Evolutionary conservation across 2,113 vertebrate genomes (phyloP).

Genomic region (Mystacornis crossleyi): DNA sequence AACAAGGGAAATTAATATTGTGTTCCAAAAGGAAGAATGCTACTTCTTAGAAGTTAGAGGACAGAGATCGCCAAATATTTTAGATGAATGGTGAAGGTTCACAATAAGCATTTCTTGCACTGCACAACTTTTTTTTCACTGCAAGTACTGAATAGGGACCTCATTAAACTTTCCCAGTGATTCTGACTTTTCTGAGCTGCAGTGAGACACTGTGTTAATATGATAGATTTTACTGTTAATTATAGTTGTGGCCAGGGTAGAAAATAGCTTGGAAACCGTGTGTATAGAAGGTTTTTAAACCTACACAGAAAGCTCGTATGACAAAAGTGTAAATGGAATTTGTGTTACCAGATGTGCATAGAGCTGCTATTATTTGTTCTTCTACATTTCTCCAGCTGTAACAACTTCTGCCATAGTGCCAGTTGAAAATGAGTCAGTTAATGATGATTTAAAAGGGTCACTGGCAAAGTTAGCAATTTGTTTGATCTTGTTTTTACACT

Average conservation of each 20-base stretch:
- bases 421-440: neutral
- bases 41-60: neutral
- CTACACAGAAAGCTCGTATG: neutral
- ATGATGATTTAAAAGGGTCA: neutral
- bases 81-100: neutral
- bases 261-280: neutral
- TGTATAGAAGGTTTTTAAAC: neutral
- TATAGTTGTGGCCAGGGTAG: neutral
- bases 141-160: neutral
- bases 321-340: neutral
- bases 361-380: neutral
- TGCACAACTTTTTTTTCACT: neutral
- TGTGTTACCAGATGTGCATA: neutral
- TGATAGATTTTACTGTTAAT: neutral
- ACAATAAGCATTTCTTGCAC: neutral
- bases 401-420: neutral
- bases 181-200: neutral
- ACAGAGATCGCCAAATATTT: neutral
- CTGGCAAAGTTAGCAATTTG: neutral
- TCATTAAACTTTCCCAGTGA: neutral
- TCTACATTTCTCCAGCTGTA: neutral
- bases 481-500: neutral
- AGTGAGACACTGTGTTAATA: neutral
- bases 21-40: neutral
- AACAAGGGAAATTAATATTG: no score